Percentiles rank a stretch among this genome's conserved stretches.
These are phyloP conservation scores for Pteromalus puparum DNA, from an alignment of 1,140 invertebrate genomes.

Conservation along the genomic window DNA sequence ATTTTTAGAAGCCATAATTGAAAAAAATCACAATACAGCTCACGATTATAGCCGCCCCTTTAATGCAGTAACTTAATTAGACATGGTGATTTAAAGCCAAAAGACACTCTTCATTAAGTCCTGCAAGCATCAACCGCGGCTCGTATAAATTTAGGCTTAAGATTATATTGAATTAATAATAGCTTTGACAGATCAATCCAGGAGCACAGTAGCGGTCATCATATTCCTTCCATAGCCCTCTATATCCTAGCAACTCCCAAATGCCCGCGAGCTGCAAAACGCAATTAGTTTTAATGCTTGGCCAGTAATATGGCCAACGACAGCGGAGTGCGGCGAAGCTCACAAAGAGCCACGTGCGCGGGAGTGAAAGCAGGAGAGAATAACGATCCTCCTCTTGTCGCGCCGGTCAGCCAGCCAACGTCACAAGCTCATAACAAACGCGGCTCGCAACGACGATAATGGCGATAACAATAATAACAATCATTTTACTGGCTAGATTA, in stretches of 20 bases:
- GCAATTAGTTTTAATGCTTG: conserved; percentile 37
- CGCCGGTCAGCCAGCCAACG: not conserved
- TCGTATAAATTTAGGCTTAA: not conserved
- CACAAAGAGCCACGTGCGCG: not conserved
- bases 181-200: not conserved
- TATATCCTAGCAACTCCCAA: not conserved
- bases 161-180: conserved; percentile 9
- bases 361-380: not conserved
- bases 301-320: not conserved
- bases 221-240: not conserved
- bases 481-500: conserved; percentile 43
- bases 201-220: not conserved
- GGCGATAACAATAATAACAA: conserved; percentile 40
- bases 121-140: no score
- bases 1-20: no score
- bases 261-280: not conserved
- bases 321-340: conserved; percentile 3
- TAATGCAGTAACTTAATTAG: no score
- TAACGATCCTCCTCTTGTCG: conserved; percentile 4
- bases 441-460: conserved; percentile 38
- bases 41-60: no score
- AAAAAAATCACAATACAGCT: no score
- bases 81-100: no score
- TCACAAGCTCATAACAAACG: not conserved
- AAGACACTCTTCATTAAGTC: no score